Percentiles rank a stretch among this genome's conserved stretches.
Evolutionary conservation across 2,113 vertebrate species (phyloP).

Genomic region (Tachycineta bicolor): DNA sequence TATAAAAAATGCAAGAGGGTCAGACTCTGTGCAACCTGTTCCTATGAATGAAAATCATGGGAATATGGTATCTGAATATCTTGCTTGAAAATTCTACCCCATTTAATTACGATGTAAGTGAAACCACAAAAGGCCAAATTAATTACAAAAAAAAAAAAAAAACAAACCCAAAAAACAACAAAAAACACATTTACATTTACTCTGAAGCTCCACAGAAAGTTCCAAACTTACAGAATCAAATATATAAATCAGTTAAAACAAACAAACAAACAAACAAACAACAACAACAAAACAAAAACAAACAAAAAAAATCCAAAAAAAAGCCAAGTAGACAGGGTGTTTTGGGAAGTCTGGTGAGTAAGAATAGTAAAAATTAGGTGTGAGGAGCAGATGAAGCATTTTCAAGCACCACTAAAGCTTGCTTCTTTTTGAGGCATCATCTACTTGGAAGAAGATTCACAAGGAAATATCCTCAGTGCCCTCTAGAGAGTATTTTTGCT

Average conservation of each 20-base stretch:
- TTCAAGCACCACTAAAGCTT: neutral
- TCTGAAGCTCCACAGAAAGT: neutral
- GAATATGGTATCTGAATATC: neutral
- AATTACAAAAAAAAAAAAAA: neutral
- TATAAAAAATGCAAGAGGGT: neutral
- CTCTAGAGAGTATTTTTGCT: neutral
- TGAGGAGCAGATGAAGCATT: neutral
- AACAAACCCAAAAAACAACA: too few species aligned
- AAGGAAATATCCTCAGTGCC: neutral
- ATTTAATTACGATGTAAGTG: neutral
- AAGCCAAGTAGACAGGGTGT: neutral
- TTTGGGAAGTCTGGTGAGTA: neutral
- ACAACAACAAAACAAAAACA: too few species aligned
- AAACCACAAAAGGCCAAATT: neutral
- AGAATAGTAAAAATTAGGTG: neutral
- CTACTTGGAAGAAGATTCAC: neutral
- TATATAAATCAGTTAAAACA: too few species aligned
- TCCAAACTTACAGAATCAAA: neutral
- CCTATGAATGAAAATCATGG: neutral
- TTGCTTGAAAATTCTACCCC: neutral
- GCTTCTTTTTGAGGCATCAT: neutral
- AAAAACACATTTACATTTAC: neutral
- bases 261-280: too few species aligned
- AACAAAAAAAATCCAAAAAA: neutral
- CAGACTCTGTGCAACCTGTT: neutral